Evolutionary conservation across 2,797 vertebrate species (phyloP).

Genomic region (Cephalopachus bancanus): DNA sequence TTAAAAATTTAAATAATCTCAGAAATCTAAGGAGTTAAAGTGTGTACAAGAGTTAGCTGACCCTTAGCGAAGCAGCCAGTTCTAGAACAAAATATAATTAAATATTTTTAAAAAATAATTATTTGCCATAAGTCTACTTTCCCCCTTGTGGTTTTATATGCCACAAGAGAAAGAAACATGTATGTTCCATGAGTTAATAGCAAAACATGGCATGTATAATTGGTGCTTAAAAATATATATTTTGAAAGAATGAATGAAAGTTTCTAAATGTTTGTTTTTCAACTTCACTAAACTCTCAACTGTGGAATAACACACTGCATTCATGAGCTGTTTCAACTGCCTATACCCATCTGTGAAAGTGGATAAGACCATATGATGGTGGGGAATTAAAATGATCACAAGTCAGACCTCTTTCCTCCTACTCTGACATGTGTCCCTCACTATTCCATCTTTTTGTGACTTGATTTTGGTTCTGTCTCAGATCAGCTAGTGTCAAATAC

Average conservation of each 20-base stretch:
- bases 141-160: not conserved
- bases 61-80: not conserved
- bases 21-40: not conserved
- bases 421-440: not conserved
- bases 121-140: not conserved
- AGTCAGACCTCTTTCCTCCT: not conserved
- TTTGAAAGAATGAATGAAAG: not conserved
- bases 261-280: conserved; percentile 17
- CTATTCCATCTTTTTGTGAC: not conserved
- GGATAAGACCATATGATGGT: not conserved
- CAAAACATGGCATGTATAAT: not conserved
- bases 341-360: not conserved
- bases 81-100: not conserved
- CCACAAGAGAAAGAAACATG: not conserved
- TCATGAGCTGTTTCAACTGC: not conserved
- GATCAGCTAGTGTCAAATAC: not conserved
- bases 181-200: not conserved
- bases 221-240: not conserved
- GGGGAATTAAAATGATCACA: not conserved
- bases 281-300: not conserved
- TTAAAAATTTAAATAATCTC: not conserved
- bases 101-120: not conserved
- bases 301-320: not conserved
- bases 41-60: not conserved
- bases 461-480: not conserved